phyloP scores from a whole-genome alignment of 1,140 invertebrate genomes.

The Carposina sasakii region DNA sequence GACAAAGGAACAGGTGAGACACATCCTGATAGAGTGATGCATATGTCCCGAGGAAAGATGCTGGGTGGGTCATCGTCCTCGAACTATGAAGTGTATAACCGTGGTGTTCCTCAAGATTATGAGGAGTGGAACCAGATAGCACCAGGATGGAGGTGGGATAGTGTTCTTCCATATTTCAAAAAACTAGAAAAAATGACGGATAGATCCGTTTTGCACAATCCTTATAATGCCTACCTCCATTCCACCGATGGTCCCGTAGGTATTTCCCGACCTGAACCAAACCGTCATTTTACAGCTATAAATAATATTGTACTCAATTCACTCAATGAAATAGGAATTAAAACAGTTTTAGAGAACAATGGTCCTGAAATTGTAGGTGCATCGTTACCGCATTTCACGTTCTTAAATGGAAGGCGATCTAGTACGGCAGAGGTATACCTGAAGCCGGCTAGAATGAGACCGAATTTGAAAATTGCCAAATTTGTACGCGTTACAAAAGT shows the following conservation, averaged over 20 bases:
- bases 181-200: slow-evolving; percentile 57
- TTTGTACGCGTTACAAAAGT: slow-evolving; percentile 60
- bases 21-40: slow-evolving; percentile 29
- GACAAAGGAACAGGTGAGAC: slow-evolving; percentile 37
- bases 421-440: slow-evolving; percentile 77
- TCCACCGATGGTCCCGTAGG: slow-evolving; percentile 44
- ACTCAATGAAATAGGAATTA: slow-evolving; percentile 48
- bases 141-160: slow-evolving; percentile 85
- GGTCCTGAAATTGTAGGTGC: slow-evolving; percentile 45
- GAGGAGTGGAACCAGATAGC: slow-evolving; percentile 77
- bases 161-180: slow-evolving; percentile 69
- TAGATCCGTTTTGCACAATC: slow-evolving; percentile 30
- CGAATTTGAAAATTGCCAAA: slow-evolving; percentile 70
- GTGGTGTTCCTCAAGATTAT: slow-evolving; percentile 84
- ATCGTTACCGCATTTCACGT: slow-evolving; percentile 71
- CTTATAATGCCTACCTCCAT: slow-evolving; percentile 39
- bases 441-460: slow-evolving; percentile 65
- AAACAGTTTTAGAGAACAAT: slow-evolving; percentile 43
- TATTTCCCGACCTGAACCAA: slow-evolving; percentile 37
- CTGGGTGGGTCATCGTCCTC: slow-evolving; percentile 82
- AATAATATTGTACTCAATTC: slow-evolving; percentile 38
- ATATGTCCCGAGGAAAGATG: slow-evolving; percentile 66
- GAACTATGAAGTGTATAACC: slow-evolving; percentile 86
- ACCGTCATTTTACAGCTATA: slow-evolving; percentile 30
- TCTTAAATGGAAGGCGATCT: slow-evolving; percentile 75